Base-by-base conservation (phyloP, 1,140 invertebrate species). In the Trissolcus basalis region DNA sequence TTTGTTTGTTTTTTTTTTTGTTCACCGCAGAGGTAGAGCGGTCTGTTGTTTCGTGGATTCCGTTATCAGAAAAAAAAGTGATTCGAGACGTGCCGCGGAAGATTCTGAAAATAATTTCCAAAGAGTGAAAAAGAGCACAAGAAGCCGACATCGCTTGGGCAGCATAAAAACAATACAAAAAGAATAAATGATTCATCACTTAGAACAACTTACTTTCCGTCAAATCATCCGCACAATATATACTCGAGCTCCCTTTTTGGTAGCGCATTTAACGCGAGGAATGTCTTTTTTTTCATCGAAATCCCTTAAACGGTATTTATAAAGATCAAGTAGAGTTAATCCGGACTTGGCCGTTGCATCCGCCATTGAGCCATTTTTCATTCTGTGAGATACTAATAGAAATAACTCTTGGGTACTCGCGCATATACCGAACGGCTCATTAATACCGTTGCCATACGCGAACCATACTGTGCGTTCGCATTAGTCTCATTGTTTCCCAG, bases 401-500 rank as follows among this genome's bases (percentile, higher is more conserved):
- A 64, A 72, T 72, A 53, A 11, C 19, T 27, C 19, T 27, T 27
- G 19, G 36, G 9, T 11, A 48, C 48, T 64, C 4, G 16, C 19
- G 35, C 19, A 32, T 51, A 63, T 51, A 54, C 47, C 64, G 64
- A 64, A 72, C 69, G 69, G 47, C 60, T 72, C 69, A 72, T 72
- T 72, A 72, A 72, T 72, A 65, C 13, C 53, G 59, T 71, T 56
- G 56, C 58, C 33, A 60, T 56, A 39, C 14, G 9, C 32, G 12
- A 27, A 48, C 41, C 33, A 55, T 43, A 32, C 16, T 45, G 33
- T 43, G 55, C 54, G 36, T 60, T 36, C 54, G 54, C 61, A 65
- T 72, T 65, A 65, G 48, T 54, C 55, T 47, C 41, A 72, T 72
- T 72, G 69, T 72, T 72, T 65, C 35, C 55, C 54, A 43, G 69